A percentile compares a stretch with the other conserved stretches of the same genome.
Conservation (phyloP, 2,113 vertebrate genomes). For the Colinus virginianus region DNA sequence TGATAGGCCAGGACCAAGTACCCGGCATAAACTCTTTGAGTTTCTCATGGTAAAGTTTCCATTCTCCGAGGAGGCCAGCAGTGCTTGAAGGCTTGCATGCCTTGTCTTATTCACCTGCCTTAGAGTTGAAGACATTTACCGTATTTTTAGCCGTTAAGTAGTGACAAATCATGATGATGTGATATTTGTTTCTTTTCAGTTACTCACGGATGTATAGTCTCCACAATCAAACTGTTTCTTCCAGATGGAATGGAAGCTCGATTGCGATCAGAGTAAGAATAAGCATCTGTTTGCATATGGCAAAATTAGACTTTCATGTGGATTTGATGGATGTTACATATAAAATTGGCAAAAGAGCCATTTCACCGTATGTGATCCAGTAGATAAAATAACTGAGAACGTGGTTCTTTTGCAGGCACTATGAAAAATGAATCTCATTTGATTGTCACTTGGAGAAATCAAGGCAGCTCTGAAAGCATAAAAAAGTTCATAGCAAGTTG, state of each 20-base stretch:
- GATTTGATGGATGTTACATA: not conserved
- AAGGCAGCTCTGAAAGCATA: not conserved
- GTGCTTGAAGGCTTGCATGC: not conserved
- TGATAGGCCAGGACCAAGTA: not conserved
- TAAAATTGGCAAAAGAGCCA: not conserved
- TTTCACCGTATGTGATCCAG: not conserved
- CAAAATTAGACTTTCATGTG: not conserved
- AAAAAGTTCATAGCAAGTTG: not conserved
- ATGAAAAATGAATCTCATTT: not conserved
- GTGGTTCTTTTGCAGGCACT: not conserved
- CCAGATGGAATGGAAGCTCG: slow-evolving; percentile 98
- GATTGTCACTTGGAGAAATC: not conserved
- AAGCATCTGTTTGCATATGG: not conserved
- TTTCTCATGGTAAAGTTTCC: not conserved
- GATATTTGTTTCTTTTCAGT: slow-evolving; percentile 84
- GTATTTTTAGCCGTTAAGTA: not conserved
- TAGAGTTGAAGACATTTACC: not conserved
- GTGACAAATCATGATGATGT: not conserved
- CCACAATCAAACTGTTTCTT: slow-evolving; percentile 98
- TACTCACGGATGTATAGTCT: slow-evolving; percentile 99
- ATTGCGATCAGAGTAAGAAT: slow-evolving; percentile 94
- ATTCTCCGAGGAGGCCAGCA: not conserved
- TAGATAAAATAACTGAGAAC: not conserved
- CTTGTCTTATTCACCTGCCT: not conserved
- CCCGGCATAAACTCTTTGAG: not conserved